These are phyloP conservation scores for Cantharis flavilabris DNA, from an alignment of 2,888 invertebrate genomes.

Conservation along the genomic window DNA sequence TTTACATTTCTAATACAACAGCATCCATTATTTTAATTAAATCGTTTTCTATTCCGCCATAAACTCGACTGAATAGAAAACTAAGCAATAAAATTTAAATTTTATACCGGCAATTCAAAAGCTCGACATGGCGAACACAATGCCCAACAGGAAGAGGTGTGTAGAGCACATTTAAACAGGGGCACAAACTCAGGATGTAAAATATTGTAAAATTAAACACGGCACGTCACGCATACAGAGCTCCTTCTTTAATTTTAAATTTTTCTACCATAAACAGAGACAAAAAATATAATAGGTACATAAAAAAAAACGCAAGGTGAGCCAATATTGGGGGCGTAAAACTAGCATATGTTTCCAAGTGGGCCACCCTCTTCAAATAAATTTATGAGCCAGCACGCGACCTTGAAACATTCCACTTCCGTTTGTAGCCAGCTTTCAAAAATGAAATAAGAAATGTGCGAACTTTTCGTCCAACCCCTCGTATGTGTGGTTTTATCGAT, in stretches of 20 bases:
- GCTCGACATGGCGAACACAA: conserved; percentile 13
- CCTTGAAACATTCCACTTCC: conserved; percentile 15
- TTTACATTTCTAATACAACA: neutral
- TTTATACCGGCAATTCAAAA: conserved; percentile 7
- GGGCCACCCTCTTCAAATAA: conserved; percentile 24
- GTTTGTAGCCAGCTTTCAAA: neutral
- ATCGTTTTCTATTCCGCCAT: neutral
- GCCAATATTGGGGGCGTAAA: conserved; percentile 8
- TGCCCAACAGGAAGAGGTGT: conserved; percentile 26
- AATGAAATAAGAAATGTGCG: neutral
- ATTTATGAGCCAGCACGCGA: conserved; percentile 7
- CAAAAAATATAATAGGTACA: neutral
- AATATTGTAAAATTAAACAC: conserved; percentile 12
- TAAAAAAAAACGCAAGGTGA: conserved; percentile 3
- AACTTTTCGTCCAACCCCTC: neutral
- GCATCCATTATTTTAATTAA: neutral
- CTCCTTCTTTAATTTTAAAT: neutral
- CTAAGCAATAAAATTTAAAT: conserved; percentile 1
- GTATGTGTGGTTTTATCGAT: neutral
- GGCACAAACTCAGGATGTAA: conserved; percentile 27
- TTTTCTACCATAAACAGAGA: neutral
- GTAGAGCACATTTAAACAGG: conserved; percentile 19
- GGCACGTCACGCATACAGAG: neutral
- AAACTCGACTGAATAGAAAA: neutral
- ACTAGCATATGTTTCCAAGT: conserved; percentile 10